A percentile compares a stretch with the other conserved stretches of the same genome.
phyloP scores from a whole-genome alignment of 2,113 vertebrate species.

The Bos javanicus region DNA sequence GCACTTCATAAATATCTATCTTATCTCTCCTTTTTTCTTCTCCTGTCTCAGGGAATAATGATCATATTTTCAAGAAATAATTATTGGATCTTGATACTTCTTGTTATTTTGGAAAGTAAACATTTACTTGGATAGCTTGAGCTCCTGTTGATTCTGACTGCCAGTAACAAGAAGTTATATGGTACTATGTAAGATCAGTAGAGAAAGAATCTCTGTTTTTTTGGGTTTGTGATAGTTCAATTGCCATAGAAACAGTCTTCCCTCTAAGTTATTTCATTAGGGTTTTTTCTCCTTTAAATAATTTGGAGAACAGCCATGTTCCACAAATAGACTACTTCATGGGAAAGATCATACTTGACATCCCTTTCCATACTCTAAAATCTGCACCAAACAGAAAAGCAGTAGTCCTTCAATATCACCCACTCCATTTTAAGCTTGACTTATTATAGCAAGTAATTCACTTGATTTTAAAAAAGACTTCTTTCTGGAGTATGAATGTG shows the following conservation, averaged over 20 bases:
- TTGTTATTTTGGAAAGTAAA: constrained; percentile 52
- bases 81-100: constrained; percentile 11
- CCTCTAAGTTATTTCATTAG: constrained; percentile 19
- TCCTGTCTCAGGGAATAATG: background rate
- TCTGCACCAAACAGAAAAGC: background rate
- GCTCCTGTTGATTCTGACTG: constrained; percentile 20
- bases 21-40: background rate
- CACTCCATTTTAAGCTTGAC: background rate
- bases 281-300: constrained; percentile 2
- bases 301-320: constrained; percentile 41
- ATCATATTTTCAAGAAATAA: constrained; percentile 43
- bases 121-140: constrained; percentile 19
- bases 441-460: background rate
- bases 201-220: constrained; percentile 52
- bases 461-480: background rate
- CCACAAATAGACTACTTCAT: constrained; percentile 34
- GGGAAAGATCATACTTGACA: constrained; percentile 22
- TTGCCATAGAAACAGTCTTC: constrained; percentile 33
- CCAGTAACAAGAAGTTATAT: constrained; percentile 45
- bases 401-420: background rate
- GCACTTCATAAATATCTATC: background rate
- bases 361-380: constrained; percentile 5
- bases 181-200: constrained; percentile 2
- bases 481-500: background rate
- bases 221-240: constrained; percentile 33